A percentile compares a stretch with the other conserved stretches of the same genome.
Conservation (phyloP, 1,140 invertebrate species). For the Caenorhabditis elegans region DNA sequence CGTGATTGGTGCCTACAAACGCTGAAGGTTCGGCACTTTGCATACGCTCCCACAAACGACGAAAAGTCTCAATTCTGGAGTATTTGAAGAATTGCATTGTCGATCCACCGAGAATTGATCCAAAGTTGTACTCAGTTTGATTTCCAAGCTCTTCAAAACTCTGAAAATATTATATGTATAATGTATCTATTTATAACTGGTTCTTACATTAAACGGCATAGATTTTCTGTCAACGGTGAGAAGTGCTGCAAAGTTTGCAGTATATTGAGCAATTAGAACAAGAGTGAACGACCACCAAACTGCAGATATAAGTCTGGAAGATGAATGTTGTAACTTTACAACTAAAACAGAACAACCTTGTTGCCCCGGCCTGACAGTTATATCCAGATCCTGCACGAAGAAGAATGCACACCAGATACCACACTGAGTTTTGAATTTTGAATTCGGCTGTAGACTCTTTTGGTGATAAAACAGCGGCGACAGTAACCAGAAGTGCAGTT, state of each 20-base stretch:
- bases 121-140: conserved; percentile 72
- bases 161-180: conserved; percentile 74
- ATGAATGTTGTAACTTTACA: conserved; percentile 61
- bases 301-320: conserved; percentile 83
- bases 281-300: conserved; percentile 99
- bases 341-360: not conserved
- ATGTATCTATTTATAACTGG: conserved; percentile 85
- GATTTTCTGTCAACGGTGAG: conserved; percentile 87
- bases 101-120: conserved; percentile 46
- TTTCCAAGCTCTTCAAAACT: conserved; percentile 55
- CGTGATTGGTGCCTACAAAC: conserved; percentile 80
- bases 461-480: conserved; percentile 49
- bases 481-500: conserved; percentile 45
- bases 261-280: conserved; percentile 95
- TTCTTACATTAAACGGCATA: conserved; percentile 91
- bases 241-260: conserved; percentile 93
- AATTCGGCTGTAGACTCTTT: conserved; percentile 47
- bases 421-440: conserved; percentile 48
- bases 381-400: conserved; percentile 58
- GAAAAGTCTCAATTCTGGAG: conserved; percentile 53
- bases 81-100: conserved; percentile 55
- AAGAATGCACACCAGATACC: conserved; percentile 51
- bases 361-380: conserved; percentile 82
- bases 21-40: conserved; percentile 75
- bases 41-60: conserved; percentile 51